Evolutionary conservation across 2,113 vertebrate species (phyloP), one percentile per base, ranked within the genome.

Genomic region (Sinocyclocheilus rhinocerous): DNA sequence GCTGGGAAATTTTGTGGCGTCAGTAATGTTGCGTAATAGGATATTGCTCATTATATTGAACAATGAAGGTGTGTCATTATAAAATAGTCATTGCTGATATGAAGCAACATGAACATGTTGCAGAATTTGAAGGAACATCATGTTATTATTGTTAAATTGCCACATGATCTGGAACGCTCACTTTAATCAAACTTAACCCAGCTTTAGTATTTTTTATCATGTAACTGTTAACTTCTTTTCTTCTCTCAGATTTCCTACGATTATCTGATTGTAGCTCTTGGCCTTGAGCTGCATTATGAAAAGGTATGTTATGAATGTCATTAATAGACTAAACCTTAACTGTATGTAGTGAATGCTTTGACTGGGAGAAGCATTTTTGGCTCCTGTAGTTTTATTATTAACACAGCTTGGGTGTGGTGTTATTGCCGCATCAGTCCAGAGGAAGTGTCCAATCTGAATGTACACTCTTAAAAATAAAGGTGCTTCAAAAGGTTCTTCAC

Each of bases 191-290:
- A 48, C 72, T 75, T 6, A 48, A 7, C 42, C 42, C 10, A 42
- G 69, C 69, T 48, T 48, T 48, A 24, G 11, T 24, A 73, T 4
- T 6, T 42, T 75, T 45, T 73, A 36, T 20, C 57, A 69, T 10
- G 22, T 7, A 85, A 16, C 11, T 79, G 36, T 52, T 9, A n/a
- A 24, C 1, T 6, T 7, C 78, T 29, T 83, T 81, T 88, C 67
- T 16, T 48, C 63, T 92, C 91, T 78, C 91, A 99, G 98, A 93
- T 99, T 88, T 95, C 96, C 36, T 99, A 99, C 90, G 97, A 96
- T 87, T 99, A 99, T 89, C 91, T 99, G 92, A 97, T 99, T 87
- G 95, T 99, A 90, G 97, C 97, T 82, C 95, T 99, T 48, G 98
- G 98, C 73, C 93, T 99, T 81, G 95, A 97, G 90, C 94, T 99